Conservation (phyloP, 2,113 vertebrate genomes). For the Pavo muticus region DNA sequence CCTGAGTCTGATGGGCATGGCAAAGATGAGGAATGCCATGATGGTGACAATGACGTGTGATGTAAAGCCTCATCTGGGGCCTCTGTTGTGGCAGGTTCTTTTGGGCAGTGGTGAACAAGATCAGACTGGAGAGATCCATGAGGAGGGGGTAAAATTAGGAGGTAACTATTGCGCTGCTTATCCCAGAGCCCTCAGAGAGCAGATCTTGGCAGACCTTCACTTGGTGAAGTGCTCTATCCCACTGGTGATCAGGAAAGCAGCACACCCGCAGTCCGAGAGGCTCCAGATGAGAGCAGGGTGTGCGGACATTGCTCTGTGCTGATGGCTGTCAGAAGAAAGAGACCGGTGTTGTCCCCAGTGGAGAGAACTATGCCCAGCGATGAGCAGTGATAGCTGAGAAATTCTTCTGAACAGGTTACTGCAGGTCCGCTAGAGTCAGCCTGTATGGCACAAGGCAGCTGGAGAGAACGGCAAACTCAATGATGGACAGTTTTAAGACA, state of each 20-base stretch:
- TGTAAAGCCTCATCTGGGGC: background rate
- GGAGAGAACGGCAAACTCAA: background rate
- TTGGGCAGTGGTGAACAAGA: background rate
- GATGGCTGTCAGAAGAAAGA: background rate
- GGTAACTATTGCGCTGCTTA: background rate
- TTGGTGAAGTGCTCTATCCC: background rate
- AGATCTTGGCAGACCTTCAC: background rate
- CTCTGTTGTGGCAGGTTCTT: background rate
- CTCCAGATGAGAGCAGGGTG: background rate
- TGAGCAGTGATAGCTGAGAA: background rate
- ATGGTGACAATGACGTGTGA: rapidly evolving
- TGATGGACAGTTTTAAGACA: background rate
- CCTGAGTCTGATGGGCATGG: background rate
- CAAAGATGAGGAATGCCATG: background rate
- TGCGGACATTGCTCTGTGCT: background rate
- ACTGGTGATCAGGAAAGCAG: background rate
- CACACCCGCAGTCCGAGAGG: background rate
- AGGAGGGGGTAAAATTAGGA: background rate
- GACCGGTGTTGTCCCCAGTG: background rate
- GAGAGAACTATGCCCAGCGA: background rate
- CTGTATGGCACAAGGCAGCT: background rate
- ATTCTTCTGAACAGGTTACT: background rate
- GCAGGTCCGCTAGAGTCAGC: background rate
- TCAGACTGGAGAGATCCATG: background rate
- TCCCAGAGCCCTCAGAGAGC: background rate